Evolutionary conservation across 2,113 vertebrate genomes (phyloP).

Genomic region (Turnix velox): DNA sequence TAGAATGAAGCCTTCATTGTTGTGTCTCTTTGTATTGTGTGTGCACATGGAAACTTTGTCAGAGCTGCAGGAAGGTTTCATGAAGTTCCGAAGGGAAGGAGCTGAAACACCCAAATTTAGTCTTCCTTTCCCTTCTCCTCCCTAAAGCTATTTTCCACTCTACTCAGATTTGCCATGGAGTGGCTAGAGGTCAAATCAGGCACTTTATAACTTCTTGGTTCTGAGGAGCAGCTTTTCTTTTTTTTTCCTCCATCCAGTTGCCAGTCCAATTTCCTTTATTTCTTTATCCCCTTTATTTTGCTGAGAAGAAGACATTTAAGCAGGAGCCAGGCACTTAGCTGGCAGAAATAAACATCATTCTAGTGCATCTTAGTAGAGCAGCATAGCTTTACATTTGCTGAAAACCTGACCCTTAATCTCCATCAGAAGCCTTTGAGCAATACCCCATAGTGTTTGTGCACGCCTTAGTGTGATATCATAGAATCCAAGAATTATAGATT

Average conservation of each 20-base stretch:
- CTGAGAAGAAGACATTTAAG: neutral
- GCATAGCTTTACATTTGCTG: neutral
- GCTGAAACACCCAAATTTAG: neutral
- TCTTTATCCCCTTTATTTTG: neutral
- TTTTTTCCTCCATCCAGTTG: neutral
- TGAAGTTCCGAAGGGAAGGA: neutral
- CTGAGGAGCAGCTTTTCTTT: neutral
- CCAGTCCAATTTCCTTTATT: neutral
- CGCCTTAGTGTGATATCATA: too few species aligned
- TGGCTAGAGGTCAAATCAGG: neutral
- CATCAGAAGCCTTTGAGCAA: neutral
- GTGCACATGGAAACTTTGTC: neutral
- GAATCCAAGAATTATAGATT: too few species aligned
- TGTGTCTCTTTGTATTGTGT: neutral
- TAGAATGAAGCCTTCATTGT: neutral
- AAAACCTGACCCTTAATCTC: neutral
- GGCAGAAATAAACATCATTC: neutral
- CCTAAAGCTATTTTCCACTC: neutral
- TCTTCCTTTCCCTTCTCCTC: neutral
- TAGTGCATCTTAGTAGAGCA: neutral
- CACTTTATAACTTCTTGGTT: neutral
- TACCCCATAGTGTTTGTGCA: neutral
- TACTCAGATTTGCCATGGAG: neutral
- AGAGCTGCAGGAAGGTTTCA: neutral
- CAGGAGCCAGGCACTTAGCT: neutral